phyloP scores from a whole-genome alignment of 2,113 vertebrate genomes.

The Saguinus imperator region DNA sequence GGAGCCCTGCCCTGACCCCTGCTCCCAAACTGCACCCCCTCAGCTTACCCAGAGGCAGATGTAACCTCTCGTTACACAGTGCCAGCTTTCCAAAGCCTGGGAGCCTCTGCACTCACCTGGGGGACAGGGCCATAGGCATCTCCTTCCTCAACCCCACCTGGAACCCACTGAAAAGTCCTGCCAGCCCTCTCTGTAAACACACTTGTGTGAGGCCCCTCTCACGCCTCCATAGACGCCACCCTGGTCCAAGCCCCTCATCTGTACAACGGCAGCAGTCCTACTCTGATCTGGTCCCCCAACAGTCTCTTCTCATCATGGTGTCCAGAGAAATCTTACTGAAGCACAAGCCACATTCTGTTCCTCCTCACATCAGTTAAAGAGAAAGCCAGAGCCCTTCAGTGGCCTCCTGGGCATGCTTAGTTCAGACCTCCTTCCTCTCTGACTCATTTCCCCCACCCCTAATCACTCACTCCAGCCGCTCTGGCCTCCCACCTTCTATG shows the following conservation, averaged over 20 bases:
- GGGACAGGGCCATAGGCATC: accelerated
- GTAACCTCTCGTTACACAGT: too few species aligned
- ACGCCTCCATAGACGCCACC: too few species aligned
- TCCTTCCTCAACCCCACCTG: background rate
- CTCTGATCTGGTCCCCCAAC: background rate
- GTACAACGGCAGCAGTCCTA: background rate
- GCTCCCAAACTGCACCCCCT: too few species aligned
- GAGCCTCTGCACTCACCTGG: background rate
- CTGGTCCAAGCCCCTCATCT: background rate
- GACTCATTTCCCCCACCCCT: background rate
- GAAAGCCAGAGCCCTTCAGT: background rate
- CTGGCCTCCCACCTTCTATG: background rate
- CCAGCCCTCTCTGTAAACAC: background rate
- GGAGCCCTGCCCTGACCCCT: background rate
- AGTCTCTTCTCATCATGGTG: background rate
- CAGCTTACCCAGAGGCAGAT: background rate
- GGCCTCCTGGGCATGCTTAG: background rate
- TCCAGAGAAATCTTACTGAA: background rate
- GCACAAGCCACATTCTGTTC: background rate
- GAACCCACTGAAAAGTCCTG: background rate
- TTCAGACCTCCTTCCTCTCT: background rate
- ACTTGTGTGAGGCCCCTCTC: background rate
- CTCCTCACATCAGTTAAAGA: background rate
- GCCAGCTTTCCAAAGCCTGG: background rate
- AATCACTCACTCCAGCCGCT: background rate